A percentile compares a stretch with the other conserved stretches of the same genome.
These are phyloP conservation scores for Eupelmus urozonus DNA, from an alignment of 2,888 invertebrate species.

Conservation along the genomic window DNA sequence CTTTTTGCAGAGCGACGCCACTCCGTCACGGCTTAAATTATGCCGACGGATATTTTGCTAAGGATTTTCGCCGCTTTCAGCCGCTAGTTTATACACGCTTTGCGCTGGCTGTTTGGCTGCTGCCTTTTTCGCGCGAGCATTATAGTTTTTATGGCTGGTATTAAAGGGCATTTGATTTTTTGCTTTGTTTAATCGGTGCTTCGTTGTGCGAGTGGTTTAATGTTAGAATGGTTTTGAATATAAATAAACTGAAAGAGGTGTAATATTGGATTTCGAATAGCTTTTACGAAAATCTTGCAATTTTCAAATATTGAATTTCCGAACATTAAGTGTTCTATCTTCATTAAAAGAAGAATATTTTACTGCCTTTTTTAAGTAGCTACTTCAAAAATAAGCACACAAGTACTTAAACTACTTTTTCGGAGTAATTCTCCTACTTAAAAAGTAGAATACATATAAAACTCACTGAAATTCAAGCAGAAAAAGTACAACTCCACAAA, in stretches of 20 bases:
- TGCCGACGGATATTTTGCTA: constrained; percentile 55
- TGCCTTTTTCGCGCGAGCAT: background rate
- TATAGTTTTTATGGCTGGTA: background rate
- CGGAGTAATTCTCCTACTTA: background rate
- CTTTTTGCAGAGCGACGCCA: background rate
- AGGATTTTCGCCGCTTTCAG: constrained; percentile 43
- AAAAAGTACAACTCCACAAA: background rate
- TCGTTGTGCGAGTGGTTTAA: too few species aligned
- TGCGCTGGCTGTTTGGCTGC: background rate
- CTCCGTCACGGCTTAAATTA: constrained; percentile 49
- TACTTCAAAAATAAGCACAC: background rate
- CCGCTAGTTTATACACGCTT: constrained; percentile 16
- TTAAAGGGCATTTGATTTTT: background rate
- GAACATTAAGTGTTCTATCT: too few species aligned
- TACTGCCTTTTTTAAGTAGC: background rate
- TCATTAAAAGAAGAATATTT: too few species aligned
- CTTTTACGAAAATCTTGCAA: too few species aligned
- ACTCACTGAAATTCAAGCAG: background rate
- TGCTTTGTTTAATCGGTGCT: too few species aligned
- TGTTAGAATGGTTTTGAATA: too few species aligned
- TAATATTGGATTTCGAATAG: too few species aligned
- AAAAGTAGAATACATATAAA: background rate
- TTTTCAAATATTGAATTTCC: too few species aligned
- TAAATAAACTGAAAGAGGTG: too few species aligned
- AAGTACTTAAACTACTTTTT: background rate